Evolutionary conservation across 2,888 invertebrate genomes (phyloP).

Genomic region (Lochmaea capreae): DNA sequence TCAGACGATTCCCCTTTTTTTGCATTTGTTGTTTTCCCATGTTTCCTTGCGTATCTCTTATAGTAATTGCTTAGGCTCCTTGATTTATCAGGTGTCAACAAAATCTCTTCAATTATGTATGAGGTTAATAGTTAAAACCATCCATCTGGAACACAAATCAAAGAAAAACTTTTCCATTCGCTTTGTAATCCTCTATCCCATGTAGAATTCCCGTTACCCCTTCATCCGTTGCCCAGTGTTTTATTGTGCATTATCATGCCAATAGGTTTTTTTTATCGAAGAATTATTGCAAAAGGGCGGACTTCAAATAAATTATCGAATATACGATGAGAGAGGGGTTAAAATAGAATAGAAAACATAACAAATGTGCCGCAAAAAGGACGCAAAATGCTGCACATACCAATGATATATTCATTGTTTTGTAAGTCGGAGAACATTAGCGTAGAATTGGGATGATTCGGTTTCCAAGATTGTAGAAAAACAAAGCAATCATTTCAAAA

Average conservation of each 20-base stretch:
- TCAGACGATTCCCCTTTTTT: no score
- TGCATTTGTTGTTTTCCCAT: no score
- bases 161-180: conserved; percentile 60
- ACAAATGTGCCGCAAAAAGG: conserved; percentile 63
- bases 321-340: conserved; percentile 50
- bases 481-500: no score
- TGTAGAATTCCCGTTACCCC: conserved; percentile 35
- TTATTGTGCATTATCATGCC: conserved; percentile 63
- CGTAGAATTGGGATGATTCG: not conserved
- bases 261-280: conserved; percentile 56
- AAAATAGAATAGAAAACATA: conserved; percentile 61
- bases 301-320: conserved; percentile 58
- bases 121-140: no score
- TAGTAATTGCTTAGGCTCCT: no score
- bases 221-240: conserved; percentile 52
- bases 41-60: no score
- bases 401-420: conserved; percentile 64
- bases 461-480: not conserved
- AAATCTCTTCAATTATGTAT: no score
- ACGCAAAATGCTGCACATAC: conserved; percentile 59
- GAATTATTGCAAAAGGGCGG: conserved; percentile 62
- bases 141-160: conserved; percentile 52
- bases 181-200: conserved; percentile 58
- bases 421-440: conserved; percentile 44
- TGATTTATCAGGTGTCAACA: no score